phyloP scores from a whole-genome alignment of 2,113 vertebrate species.

The Sapayoa aenigma region DNA sequence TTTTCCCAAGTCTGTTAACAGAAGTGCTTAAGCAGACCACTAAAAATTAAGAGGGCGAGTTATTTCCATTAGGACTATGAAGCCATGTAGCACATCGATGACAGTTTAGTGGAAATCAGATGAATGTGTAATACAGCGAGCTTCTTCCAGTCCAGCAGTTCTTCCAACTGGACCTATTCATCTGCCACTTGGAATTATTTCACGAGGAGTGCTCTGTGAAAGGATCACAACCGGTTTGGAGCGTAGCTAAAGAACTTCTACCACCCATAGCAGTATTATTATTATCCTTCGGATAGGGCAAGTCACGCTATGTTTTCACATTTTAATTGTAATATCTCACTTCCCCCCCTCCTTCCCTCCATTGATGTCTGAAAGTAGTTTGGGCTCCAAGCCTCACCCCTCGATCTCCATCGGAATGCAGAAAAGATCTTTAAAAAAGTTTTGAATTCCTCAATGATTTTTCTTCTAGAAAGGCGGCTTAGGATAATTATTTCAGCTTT shows the following conservation, averaged over 20 bases:
- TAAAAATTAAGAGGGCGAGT: conserved; percentile 47
- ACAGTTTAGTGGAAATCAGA: conserved; percentile 81
- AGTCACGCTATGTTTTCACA: conserved; percentile 71
- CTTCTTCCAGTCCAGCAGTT: conserved; percentile 88
- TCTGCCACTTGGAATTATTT: conserved; percentile 85
- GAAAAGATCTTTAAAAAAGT: conserved; percentile 86
- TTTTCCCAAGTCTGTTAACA: conserved; percentile 18
- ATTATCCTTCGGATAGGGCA: conserved; percentile 61
- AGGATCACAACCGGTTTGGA: conserved; percentile 81
- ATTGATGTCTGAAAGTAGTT: conserved; percentile 76
- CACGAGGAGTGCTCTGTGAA: conserved; percentile 76
- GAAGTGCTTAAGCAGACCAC: conserved; percentile 45
- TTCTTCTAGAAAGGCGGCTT: conserved; percentile 95
- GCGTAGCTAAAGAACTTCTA: conserved; percentile 66
- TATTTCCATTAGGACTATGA: conserved; percentile 41
- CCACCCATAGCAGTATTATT: conserved; percentile 67
- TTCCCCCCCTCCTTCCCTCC: conserved; percentile 36
- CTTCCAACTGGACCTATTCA: conserved; percentile 82
- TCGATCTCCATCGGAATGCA: conserved; percentile 89
- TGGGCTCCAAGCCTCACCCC: conserved; percentile 67
- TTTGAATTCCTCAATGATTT: conserved; percentile 98
- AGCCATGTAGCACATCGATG: conserved; percentile 52
- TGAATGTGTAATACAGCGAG: conserved; percentile 82
- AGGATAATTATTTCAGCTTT: conserved; percentile 98
- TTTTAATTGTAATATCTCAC: conserved; percentile 76